phyloP scores from a whole-genome alignment of 2,797 vertebrate species.

The Peromyscus melanophrys region DNA sequence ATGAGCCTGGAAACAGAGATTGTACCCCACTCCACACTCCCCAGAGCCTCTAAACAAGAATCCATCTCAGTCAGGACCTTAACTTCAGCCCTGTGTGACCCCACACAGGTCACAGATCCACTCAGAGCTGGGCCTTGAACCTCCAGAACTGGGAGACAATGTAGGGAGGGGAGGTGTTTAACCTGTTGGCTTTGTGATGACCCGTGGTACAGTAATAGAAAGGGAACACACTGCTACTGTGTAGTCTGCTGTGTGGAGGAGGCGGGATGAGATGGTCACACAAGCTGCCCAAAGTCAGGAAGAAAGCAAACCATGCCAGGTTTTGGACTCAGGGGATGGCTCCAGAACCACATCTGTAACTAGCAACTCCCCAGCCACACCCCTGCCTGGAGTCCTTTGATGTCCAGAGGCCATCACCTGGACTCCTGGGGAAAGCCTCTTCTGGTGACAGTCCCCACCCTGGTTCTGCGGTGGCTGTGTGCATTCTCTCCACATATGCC shows the following conservation, averaged over 20 bases:
- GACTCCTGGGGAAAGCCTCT: neutral
- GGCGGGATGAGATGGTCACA: neutral
- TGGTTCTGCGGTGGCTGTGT: neutral
- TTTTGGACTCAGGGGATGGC: neutral
- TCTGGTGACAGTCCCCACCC: neutral
- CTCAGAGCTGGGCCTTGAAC: neutral
- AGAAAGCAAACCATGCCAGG: neutral
- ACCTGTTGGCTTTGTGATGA: neutral
- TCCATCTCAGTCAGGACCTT: neutral
- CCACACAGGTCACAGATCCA: neutral
- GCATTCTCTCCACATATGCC: rapidly evolving
- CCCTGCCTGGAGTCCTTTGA: neutral
- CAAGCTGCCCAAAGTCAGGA: neutral
- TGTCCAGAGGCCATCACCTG: neutral
- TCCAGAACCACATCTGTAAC: neutral
- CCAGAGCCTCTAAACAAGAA: neutral
- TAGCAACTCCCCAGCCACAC: neutral
- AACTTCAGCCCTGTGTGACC: neutral
- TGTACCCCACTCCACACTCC: no score
- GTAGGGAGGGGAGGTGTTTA: neutral
- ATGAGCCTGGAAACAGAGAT: neutral
- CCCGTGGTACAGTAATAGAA: neutral
- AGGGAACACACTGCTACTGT: neutral
- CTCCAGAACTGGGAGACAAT: rapidly evolving
- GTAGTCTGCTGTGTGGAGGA: neutral